Percentiles rank a stretch among this genome's conserved stretches.
Evolutionary conservation across 1,140 invertebrate species (phyloP).

Genomic region (Zaprionus davidi): DNA sequence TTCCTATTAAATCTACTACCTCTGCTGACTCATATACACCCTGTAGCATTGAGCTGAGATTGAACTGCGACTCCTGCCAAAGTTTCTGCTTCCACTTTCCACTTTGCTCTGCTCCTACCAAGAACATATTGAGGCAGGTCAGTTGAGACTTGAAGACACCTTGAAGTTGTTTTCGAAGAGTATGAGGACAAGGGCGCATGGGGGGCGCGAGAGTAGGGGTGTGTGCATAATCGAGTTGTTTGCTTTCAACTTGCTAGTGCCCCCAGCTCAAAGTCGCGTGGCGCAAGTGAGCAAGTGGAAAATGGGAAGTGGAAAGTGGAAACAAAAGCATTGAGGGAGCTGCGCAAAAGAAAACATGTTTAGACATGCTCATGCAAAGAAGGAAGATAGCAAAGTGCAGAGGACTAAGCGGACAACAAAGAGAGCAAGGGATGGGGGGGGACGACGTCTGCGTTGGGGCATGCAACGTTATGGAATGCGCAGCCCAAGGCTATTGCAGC

Average conservation of each 20-base stretch:
- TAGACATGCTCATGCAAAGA: neutral
- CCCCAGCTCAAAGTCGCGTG: conserved; percentile 2
- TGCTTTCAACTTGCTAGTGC: neutral
- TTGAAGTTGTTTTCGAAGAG: neutral
- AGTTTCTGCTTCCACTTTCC: neutral
- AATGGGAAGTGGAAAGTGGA: neutral
- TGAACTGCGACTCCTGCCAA: no score
- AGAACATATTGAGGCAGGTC: neutral
- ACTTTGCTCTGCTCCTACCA: neutral
- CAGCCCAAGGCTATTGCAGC: neutral
- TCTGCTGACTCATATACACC: neutral
- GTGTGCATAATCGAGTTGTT: conserved; percentile 7
- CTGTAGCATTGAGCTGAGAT: neutral
- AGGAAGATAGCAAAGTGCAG: neutral
- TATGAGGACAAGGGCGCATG: neutral
- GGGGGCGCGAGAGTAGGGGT: neutral
- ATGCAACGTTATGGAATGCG: no score
- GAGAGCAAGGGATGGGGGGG: neutral
- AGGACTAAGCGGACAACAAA: neutral
- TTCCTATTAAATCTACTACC: neutral
- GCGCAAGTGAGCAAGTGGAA: neutral
- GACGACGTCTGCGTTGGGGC: neutral
- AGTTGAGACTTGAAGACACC: neutral
- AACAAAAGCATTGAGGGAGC: neutral
- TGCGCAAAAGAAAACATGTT: neutral